phyloP scores from a whole-genome alignment of 2,113 vertebrate genomes.

The human (Homo sapiens) region GRCh38 chr5:19576501-19577000 shows the following conservation, averaged over 20 bases:
- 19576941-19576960: neutral
- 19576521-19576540: neutral
- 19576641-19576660: neutral
- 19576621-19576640: neutral
- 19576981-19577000: neutral
- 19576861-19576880: neutral
- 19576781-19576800: neutral
- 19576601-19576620: neutral
- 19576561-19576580: neutral
- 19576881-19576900: neutral
- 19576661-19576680: neutral
- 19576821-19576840: neutral
- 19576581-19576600: neutral
- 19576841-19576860: neutral
- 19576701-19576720: neutral
- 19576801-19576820: neutral
- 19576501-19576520: neutral
- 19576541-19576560: neutral
- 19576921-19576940: neutral
- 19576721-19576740: neutral
- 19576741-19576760: neutral
- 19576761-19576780: neutral
- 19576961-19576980: neutral
- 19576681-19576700: neutral
- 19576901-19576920: neutral